These are phyloP conservation scores for Drosophila picticornis DNA, from an alignment of 2,888 invertebrate species.

Conservation along the genomic window DNA sequence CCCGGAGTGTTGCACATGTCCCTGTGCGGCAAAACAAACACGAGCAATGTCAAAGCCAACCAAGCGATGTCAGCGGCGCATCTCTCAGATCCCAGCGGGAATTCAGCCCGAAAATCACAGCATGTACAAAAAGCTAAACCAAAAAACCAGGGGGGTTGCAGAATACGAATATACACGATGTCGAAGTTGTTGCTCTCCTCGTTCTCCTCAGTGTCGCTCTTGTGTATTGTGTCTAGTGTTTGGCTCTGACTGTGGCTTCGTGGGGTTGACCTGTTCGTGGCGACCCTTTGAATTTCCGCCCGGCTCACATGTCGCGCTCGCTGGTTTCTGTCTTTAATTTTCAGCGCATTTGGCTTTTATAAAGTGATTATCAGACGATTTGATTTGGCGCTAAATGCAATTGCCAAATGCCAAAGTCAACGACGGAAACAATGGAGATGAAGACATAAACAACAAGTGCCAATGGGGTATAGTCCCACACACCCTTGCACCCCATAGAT, in stretches of 20 bases:
- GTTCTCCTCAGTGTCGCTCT: constrained; percentile 17
- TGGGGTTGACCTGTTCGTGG: constrained; percentile 43
- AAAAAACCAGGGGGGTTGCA: not conserved
- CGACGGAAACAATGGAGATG: constrained; percentile 48
- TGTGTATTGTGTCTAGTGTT: constrained; percentile 43
- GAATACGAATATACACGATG: constrained; percentile 2
- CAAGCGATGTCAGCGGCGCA: constrained; percentile 65
- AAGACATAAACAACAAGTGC: constrained; percentile 8
- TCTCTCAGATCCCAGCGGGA: constrained; percentile 83
- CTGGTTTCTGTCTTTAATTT: constrained; percentile 81
- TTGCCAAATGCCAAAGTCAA: constrained; percentile 80
- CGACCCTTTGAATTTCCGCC: constrained; percentile 11
- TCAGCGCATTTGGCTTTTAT: constrained; percentile 84
- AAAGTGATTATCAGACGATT: constrained; percentile 85
- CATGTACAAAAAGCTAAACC: constrained; percentile 42
- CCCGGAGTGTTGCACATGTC: constrained; percentile 83
- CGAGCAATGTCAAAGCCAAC: constrained; percentile 70
- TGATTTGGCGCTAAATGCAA: constrained; percentile 85
- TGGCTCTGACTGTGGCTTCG: constrained; percentile 29
- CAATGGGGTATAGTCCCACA: constrained; percentile 6
- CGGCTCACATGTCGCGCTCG: constrained; percentile 65
- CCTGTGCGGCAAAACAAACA: constrained; percentile 79
- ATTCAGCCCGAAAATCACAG: constrained; percentile 80
- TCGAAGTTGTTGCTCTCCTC: constrained; percentile 16
- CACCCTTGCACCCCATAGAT: not conserved